Evolutionary conservation across 1,140 invertebrate genomes (phyloP), one percentile per base, ranked within the genome.

Genomic region (Dysdera silvatica): DNA sequence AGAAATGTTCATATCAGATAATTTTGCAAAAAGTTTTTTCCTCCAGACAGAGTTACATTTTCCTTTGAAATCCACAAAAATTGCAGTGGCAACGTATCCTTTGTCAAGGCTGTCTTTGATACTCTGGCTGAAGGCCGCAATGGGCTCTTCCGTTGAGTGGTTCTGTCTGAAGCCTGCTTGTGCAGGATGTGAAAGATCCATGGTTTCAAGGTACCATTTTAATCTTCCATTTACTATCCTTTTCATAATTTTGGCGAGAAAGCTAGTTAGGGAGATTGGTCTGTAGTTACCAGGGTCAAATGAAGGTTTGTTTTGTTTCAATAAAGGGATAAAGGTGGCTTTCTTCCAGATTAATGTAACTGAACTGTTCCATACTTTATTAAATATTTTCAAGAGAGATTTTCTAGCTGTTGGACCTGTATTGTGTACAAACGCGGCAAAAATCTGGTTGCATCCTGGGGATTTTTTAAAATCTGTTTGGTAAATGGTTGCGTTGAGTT

Each of bases 91-190:
- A 20, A 59, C 51, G 33, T 51, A 28, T n/a, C 47, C 2, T 26
- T 49, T 59, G 35, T 48, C 56, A 58, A 58, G 56, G 49, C 28
- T 33, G 18, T 58, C 43, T 35, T 58, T 58, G 37, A 48, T 33
- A 48, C 31, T 48, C 32, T 58, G 56, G n/a, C 29, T 48, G 28
- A 47, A 58, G 35, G 29, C 40, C 2, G 47, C 51, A 4, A 37
- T 33, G 51, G 23, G 57, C 20, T 59, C 57, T 3, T 49, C 45
- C 12, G 45, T 49, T 14, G 32, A 59, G 18, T n/a, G 23, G 1
- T 49, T 59, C 51, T 59, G 43, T n/a, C 24, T 56, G 32, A 56
- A 59, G 23, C 31, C 57, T 28, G n/a, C 31, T 16, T 49, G 57
- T 3, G 33, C 45, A 51, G n/a, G 31, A 28, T 59, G 57, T 12